A percentile compares a stretch with the other conserved stretches of the same genome.
These are phyloP conservation scores for Prosopocoilus inquinatus DNA, from an alignment of 2,888 invertebrate species.

Conservation along the genomic window DNA sequence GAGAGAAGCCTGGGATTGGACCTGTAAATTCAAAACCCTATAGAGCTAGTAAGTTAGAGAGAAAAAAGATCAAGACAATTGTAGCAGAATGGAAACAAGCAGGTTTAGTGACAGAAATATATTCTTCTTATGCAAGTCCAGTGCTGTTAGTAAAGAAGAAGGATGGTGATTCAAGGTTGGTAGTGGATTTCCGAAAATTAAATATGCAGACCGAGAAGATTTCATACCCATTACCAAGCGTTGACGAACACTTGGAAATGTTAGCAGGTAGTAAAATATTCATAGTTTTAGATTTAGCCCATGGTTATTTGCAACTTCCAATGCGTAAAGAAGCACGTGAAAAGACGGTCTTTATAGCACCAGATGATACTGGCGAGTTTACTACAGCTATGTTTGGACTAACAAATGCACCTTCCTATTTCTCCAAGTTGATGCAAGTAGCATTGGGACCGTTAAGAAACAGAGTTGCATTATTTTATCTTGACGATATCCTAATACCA, in stretches of 20 bases:
- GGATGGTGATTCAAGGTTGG: neutral
- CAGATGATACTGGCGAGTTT: conserved; percentile 34
- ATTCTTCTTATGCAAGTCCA: no score
- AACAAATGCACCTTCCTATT: conserved; percentile 35
- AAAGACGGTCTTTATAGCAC: neutral
- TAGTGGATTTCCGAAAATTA: neutral
- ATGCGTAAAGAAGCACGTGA: neutral
- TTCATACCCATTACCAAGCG: neutral
- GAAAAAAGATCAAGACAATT: no score
- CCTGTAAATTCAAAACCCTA: no score
- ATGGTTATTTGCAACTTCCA: neutral
- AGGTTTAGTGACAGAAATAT: no score
- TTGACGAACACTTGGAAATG: conserved; percentile 4
- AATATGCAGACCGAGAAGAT: no score
- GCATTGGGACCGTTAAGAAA: conserved; percentile 19
- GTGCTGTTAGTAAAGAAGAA: no score
- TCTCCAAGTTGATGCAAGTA: conserved; percentile 33
- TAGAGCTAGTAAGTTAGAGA: no score
- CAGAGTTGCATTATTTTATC: conserved; percentile 5
- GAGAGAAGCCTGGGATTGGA: no score
- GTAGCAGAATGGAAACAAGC: no score
- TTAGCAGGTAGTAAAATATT: neutral
- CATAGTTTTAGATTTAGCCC: neutral
- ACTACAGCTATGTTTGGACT: conserved; percentile 40
- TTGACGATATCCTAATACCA: conserved; percentile 23